A percentile compares a stretch with the other conserved stretches of the same genome.
phyloP scores from a whole-genome alignment of 1,140 invertebrate species.

The Achatina immaculata region DNA sequence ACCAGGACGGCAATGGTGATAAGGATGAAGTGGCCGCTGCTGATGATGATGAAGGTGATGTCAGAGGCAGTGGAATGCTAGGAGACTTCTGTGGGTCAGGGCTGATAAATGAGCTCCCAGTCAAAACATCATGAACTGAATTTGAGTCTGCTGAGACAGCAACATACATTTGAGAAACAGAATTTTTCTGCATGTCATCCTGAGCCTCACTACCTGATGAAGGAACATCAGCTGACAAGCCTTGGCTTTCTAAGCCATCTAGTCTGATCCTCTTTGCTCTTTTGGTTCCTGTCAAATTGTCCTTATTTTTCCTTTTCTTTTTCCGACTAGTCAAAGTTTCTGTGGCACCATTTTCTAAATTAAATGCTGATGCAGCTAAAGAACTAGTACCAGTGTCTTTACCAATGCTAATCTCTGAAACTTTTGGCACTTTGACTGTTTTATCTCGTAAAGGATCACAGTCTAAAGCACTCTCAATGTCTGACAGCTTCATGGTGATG shows the following conservation, averaged over 20 bases:
- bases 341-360: neutral
- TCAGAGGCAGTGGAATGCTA: neutral
- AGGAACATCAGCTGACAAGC: slow-evolving; percentile 13
- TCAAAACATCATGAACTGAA: slow-evolving; percentile 14
- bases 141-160: neutral
- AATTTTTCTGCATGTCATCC: too few relatives aligned
- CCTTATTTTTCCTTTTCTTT: slow-evolving; percentile 23
- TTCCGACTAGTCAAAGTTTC: neutral
- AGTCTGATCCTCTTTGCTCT: slow-evolving; percentile 16
- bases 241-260: neutral
- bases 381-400: too few relatives aligned
- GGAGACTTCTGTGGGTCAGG: slow-evolving; percentile 10
- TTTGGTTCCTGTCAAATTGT: slow-evolving; percentile 24
- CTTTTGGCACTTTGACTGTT: neutral
- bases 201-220: too few relatives aligned
- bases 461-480: slow-evolving; percentile 24
- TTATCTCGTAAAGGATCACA: neutral
- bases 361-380: too few relatives aligned
- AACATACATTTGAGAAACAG: too few relatives aligned
- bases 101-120: slow-evolving; percentile 9
- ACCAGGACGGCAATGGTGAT: too few relatives aligned
- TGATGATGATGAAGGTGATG: neutral
- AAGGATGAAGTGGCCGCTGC: too few relatives aligned
- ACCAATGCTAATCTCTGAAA: neutral
- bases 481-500: slow-evolving; percentile 34